Conservation (phyloP, 2,888 invertebrate genomes). For the Drosophila sordidapex region DNA sequence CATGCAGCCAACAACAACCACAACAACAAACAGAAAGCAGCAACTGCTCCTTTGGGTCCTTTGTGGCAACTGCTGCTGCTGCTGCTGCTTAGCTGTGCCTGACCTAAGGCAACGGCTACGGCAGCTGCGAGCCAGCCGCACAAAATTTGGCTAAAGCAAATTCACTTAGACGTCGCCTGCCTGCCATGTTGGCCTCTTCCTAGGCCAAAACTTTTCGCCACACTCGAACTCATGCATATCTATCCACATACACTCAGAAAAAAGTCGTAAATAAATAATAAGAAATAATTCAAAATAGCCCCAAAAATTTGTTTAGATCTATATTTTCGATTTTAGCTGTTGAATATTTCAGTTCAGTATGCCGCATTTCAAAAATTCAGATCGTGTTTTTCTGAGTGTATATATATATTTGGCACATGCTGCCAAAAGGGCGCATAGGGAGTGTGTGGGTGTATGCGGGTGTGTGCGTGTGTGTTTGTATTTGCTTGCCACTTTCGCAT, state of each 20-base stretch:
- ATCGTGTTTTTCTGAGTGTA: background rate
- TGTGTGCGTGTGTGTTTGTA: slow-evolving; percentile 22
- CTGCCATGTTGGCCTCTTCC: slow-evolving; percentile 55
- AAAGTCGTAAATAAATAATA: too few species aligned
- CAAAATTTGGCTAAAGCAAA: slow-evolving; percentile 70
- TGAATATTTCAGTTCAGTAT: background rate
- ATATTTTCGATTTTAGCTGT: background rate
- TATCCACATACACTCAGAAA: background rate
- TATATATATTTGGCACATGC: slow-evolving; percentile 27
- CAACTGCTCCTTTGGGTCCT: slow-evolving; percentile 15
- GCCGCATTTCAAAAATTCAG: background rate
- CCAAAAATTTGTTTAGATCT: too few species aligned
- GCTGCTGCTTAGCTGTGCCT: slow-evolving; percentile 44
- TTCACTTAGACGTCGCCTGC: slow-evolving; percentile 65
- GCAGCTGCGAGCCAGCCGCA: slow-evolving; percentile 18
- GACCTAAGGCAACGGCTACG: slow-evolving; percentile 72
- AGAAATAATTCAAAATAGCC: too few species aligned
- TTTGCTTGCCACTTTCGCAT: slow-evolving; percentile 71
- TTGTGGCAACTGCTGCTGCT: slow-evolving; percentile 36
- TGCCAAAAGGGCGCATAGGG: slow-evolving; percentile 16
- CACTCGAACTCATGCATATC: slow-evolving; percentile 11
- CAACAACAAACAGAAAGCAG: background rate
- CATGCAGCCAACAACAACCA: slow-evolving; percentile 47
- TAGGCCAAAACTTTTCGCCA: slow-evolving; percentile 53
- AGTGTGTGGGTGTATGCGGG: background rate